Percentiles rank a stretch among this genome's conserved stretches.
Conservation (phyloP, 2,113 vertebrate genomes). For the Chloebia gouldiae region DNA sequence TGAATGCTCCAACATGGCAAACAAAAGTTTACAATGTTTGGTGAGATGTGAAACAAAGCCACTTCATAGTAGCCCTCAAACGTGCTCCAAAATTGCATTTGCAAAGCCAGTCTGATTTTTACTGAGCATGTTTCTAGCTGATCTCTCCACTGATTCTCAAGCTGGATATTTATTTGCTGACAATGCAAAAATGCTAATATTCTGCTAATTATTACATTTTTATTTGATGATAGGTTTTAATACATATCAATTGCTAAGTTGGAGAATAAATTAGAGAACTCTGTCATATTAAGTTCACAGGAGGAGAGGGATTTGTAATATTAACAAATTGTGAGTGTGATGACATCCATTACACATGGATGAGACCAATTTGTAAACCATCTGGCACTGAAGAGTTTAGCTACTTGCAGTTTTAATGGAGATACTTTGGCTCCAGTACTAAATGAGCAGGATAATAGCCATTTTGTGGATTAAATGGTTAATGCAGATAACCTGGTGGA, state of each 20-base stretch:
- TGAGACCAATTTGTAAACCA: conserved; percentile 54
- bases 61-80: background rate
- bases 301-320: background rate
- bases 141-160: background rate
- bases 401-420: conserved; percentile 48
- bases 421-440: conserved; percentile 34
- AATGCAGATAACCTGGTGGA: background rate
- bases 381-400: conserved; percentile 58
- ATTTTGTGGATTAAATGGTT: conserved; percentile 20
- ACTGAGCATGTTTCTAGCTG: background rate
- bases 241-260: background rate
- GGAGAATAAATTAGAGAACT: background rate
- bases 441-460: conserved; percentile 5
- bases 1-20: background rate
- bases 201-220: conserved; percentile 7
- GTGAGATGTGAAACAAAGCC: background rate
- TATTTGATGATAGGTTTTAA: background rate
- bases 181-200: background rate
- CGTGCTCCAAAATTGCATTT: background rate
- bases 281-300: conserved; percentile 11
- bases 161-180: background rate
- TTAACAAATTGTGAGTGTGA: conserved; percentile 4
- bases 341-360: conserved; percentile 42
- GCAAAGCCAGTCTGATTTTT: background rate
- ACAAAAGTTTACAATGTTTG: background rate